Percentiles rank a stretch among this genome's conserved stretches.
These are phyloP conservation scores for Gavia stellata DNA, from an alignment of 2,113 vertebrate genomes.

Conservation along the genomic window DNA sequence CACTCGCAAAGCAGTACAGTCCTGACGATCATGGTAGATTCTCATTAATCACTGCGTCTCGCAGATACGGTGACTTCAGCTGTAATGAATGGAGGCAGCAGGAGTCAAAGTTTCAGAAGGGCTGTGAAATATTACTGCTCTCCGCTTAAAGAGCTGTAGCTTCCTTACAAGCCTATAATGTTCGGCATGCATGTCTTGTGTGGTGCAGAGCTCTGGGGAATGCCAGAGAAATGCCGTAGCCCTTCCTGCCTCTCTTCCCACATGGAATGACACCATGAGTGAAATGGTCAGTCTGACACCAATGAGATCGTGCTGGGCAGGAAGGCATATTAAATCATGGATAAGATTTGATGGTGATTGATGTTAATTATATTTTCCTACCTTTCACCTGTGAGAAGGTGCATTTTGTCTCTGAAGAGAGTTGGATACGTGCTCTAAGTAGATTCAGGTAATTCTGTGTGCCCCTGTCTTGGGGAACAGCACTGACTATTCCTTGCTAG, in stretches of 20 bases:
- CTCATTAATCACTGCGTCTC: not conserved
- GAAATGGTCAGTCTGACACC: not conserved
- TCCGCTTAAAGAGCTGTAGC: not conserved
- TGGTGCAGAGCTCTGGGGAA: not conserved
- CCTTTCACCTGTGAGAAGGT: not conserved
- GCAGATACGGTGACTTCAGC: rapidly evolving
- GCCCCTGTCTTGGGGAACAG: not conserved
- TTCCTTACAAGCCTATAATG: rapidly evolving
- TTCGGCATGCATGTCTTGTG: rapidly evolving
- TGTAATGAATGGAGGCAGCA: rapidly evolving
- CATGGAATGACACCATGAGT: rapidly evolving
- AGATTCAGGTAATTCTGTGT: not conserved
- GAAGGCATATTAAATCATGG: not conserved
- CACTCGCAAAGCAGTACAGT: not conserved
- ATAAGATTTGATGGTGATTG: not conserved
- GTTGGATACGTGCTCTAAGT: not conserved
- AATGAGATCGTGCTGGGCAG: not conserved
- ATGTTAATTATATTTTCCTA: not conserved
- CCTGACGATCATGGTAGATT: rapidly evolving
- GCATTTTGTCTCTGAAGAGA: not conserved
- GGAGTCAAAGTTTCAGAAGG: rapidly evolving
- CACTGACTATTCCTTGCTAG: not conserved
- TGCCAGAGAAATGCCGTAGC: not conserved
- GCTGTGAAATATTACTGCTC: not conserved
- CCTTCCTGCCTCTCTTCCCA: not conserved